Evolutionary conservation across 2,113 vertebrate genomes (phyloP), one percentile per base, ranked within the genome.

Genomic region (Nestor notabilis): DNA sequence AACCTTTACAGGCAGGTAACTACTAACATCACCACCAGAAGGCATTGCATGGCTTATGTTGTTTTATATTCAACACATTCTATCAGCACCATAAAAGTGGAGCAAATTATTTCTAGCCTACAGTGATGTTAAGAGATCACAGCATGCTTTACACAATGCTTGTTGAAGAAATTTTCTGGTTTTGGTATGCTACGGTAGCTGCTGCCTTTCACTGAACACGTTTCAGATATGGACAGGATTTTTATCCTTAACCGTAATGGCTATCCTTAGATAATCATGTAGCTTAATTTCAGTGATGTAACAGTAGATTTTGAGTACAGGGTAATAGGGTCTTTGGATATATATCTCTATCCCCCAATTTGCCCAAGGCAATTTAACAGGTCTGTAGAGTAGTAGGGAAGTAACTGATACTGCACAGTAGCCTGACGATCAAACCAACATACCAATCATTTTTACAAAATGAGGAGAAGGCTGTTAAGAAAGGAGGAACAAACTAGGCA

Each of bases 31-130:
- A 83, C 64, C 68, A 72, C 65, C 60, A 72, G 33, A 77, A n/a
- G 0, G 25, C 69, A 87, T 61, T 1, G 0, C 28, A 17, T 2
- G 19, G 53, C 33, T 88, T 33, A 82, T 1, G 0, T 12, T 52
- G 28, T 44, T 92, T 49, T 24, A 60, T 31, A 41, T 15, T 49
- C 66, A 65, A 61, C 17, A 8, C 9, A 41, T 6, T 75, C 39
- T 25, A 47, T 13, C 41, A 77, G 18, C 21, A 50, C 9, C 29
- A 33, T 24, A 68, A 56, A 84, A 82, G 28, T 0, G 1, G 31
- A 75, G 39, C 6, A 63, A 43, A 47, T 60, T 5, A 86, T 31
- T 75, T 24, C 43, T 33, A 86, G 56, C 25, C 49, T 52, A 9
- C 39, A 31, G 43, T 24, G 56, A 64, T 12, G 27, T n/a, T 31